Base-by-base conservation (phyloP, 2,113 vertebrate species). In the Poeciliopsis turrubarensis region DNA sequence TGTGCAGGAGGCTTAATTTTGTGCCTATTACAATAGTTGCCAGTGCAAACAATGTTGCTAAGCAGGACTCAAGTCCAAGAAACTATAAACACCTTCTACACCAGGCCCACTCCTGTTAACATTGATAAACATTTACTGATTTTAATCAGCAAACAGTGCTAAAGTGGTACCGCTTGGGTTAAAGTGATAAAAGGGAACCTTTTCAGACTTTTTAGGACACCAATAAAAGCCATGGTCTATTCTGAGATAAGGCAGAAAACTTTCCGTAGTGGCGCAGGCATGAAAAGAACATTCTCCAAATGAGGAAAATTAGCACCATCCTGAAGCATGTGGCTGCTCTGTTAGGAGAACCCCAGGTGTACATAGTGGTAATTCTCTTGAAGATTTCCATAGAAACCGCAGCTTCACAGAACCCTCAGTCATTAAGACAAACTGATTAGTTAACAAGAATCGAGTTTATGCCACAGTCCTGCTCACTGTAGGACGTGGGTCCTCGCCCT, bases 331-430 rank as follows among this genome's bases (percentile, higher is more conserved):
- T 54, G 69, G 69, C 62, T 63, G 80, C 54, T 77, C 66, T 61
- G 44, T 60, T 47, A 26, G 31, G 77, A 69, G 44, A 60, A 76
- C 54, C 13, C 14, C 1, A 8, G 61, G 68, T 22, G n/a, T 68
- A 29, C 60, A 72, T 70, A 60, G 32, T 44, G 29, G 78, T 80
- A 3, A 84, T 71, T 60, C 34, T 78, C 44, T 29, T 26, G 19
- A 26, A 44, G 41, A 81, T 90, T 86, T 87, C 89, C 88, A 90
- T 81, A 54, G 84, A 89, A 90, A 90, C 82, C 27, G 25, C 27
- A 73, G 74, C 62, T 75, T 2, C 2, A 27, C 34, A 31, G 54
- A 11, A 29, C 30, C 57, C 64, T 63, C 22, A 63, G 47, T 19
- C 7, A 10, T 73, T 81, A 68, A 79, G n/a, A 11, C 41, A 79